Conservation (phyloP, 2,113 vertebrate genomes). For the Gallinago paraguaiae region DNA sequence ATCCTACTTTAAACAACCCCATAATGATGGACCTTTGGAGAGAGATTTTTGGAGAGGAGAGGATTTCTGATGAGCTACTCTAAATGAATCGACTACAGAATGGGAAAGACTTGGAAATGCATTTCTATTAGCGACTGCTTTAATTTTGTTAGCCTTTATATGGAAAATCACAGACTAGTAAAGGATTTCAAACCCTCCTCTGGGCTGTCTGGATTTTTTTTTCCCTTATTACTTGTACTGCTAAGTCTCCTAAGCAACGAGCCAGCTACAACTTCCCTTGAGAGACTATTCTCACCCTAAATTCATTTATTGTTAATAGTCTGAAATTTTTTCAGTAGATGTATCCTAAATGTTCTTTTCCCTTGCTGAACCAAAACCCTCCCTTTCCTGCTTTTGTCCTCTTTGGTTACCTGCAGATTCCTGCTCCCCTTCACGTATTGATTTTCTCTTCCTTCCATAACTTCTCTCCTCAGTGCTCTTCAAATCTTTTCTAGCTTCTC, state of each 20-base stretch:
- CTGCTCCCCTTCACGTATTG: neutral
- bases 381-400: neutral
- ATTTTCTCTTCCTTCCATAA: neutral
- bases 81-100: neutral
- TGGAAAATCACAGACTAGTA: neutral
- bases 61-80: neutral
- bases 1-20: neutral
- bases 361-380: neutral
- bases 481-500: neutral
- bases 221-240: neutral
- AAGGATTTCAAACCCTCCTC: neutral
- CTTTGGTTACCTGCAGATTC: neutral
- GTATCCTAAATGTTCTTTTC: neutral
- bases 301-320: neutral
- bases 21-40: neutral
- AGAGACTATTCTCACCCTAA: neutral
- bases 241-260: neutral
- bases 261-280: neutral
- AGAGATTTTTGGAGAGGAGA: neutral
- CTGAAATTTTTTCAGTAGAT: neutral
- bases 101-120: neutral
- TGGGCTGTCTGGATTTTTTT: neutral
- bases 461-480: neutral
- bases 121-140: neutral
- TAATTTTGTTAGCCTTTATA: neutral